Percentiles rank a stretch among this genome's conserved stretches.
Evolutionary conservation across 2,797 vertebrate genomes (phyloP).

Genomic region (Centropyge bicolor): DNA sequence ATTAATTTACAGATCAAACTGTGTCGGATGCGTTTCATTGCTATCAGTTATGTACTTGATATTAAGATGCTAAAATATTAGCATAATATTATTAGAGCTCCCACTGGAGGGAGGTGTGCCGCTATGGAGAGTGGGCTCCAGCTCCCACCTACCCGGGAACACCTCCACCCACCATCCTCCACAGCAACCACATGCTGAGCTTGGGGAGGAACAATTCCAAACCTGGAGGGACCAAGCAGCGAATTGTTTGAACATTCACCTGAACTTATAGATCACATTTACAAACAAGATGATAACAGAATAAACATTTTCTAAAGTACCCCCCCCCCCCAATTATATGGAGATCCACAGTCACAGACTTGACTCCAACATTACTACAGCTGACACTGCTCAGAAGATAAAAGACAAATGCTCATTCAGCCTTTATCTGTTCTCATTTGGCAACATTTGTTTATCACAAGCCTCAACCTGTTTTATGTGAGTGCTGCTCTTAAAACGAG

Average conservation of each 20-base stretch:
- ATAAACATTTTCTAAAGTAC: not conserved
- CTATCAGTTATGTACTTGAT: not conserved
- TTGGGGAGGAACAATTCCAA: constrained; percentile 30
- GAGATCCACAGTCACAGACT: not conserved
- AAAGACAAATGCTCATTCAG: not conserved
- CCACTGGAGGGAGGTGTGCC: constrained; percentile 83
- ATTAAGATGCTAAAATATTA: too few species aligned
- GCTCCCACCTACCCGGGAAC: constrained; percentile 47
- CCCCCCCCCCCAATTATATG: not conserved
- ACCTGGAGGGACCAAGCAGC: constrained; percentile 43
- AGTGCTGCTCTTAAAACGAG: not conserved
- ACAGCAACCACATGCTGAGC: constrained; percentile 20
- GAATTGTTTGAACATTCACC: too few species aligned
- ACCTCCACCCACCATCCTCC: constrained; percentile 1
- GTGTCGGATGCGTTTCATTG: not conserved
- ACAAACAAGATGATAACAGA: too few species aligned
- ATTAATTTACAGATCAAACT: not conserved
- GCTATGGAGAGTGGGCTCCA: constrained; percentile 80
- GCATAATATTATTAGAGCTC: too few species aligned
- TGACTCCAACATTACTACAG: not conserved
- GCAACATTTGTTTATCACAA: constrained; percentile 59
- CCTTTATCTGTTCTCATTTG: constrained; percentile 24
- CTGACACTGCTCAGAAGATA: not conserved
- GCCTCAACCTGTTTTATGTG: not conserved
- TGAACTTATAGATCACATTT: not conserved